Evolutionary conservation across 2,113 vertebrate species (phyloP).

Genomic region (Ameiurus melas): DNA sequence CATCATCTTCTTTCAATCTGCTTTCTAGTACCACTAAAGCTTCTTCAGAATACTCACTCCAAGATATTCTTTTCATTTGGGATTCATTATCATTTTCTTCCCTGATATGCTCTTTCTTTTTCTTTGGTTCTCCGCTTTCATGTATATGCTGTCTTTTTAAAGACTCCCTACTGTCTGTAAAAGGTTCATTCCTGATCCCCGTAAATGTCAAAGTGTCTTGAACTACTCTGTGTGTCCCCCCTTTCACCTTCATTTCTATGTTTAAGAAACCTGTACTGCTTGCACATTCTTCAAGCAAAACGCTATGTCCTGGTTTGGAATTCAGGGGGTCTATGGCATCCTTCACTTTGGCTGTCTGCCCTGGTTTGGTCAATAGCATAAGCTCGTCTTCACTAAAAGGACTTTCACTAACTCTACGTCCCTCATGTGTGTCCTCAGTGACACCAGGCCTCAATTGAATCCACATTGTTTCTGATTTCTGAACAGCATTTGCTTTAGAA

Average conservation of each 20-base stretch:
- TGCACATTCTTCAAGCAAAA: slow-evolving; percentile 61
- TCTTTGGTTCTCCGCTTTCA: background rate
- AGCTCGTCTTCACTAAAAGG: slow-evolving; percentile 42
- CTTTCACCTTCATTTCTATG: slow-evolving; percentile 57
- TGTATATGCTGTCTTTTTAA: slow-evolving; percentile 42
- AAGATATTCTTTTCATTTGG: slow-evolving; percentile 27
- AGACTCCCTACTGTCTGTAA: slow-evolving; percentile 49
- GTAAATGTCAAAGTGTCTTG: slow-evolving; percentile 69
- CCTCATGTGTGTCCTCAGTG: slow-evolving; percentile 29
- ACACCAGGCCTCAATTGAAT: slow-evolving; percentile 50
- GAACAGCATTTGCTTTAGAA: slow-evolving; percentile 51
- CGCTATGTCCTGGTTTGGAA: slow-evolving; percentile 59
- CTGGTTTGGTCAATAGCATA: slow-evolving; percentile 61
- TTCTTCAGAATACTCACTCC: slow-evolving; percentile 36
- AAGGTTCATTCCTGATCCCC: slow-evolving; percentile 51
- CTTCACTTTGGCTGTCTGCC: slow-evolving; percentile 60
- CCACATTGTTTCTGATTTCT: slow-evolving; percentile 55
- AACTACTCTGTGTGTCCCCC: slow-evolving; percentile 16
- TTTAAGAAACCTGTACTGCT: slow-evolving; percentile 57
- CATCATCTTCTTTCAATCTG: slow-evolving; percentile 51
- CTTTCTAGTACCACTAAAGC: slow-evolving; percentile 58
- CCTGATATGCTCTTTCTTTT: slow-evolving; percentile 22
- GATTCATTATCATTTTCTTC: slow-evolving; percentile 59
- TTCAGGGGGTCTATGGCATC: slow-evolving; percentile 57
- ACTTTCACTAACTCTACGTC: slow-evolving; percentile 36